These are phyloP conservation scores for Lineus longissimus DNA, from an alignment of 1,140 invertebrate genomes.

Conservation along the genomic window DNA sequence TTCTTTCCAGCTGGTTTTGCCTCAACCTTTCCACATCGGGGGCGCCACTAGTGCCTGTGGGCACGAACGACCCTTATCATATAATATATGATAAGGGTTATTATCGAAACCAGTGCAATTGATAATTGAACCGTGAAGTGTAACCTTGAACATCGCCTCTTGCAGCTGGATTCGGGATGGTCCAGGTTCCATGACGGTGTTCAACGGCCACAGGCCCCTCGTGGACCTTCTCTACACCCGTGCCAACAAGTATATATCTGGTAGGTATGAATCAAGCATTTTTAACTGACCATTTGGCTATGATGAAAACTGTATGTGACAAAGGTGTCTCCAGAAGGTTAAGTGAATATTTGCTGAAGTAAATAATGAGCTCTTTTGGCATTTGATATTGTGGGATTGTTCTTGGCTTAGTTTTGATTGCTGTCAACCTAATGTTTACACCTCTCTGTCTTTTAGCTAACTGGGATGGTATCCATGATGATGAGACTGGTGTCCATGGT, in stretches of 20 bases:
- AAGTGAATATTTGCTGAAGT: not conserved
- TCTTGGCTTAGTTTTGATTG: not conserved
- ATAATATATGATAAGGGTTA: too few relatives aligned
- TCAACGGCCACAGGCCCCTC: conserved; percentile 31
- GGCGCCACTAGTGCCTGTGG: too few relatives aligned
- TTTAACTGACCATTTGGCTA: not conserved
- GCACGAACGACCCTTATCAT: too few relatives aligned
- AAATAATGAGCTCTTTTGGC: not conserved
- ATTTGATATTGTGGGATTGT: not conserved
- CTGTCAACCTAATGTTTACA: not conserved
- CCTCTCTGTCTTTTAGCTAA: conserved; percentile 21
- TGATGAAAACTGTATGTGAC: not conserved
- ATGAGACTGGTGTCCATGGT: conserved; percentile 32
- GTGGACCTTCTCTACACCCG: conserved; percentile 24
- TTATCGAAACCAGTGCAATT: too few relatives aligned
- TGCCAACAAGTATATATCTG: conserved; percentile 29
- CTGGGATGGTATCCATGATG: conserved; percentile 35
- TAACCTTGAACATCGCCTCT: too few relatives aligned
- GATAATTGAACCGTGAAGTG: too few relatives aligned
- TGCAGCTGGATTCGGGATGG: conserved; percentile 31
- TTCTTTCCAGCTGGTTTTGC: too few relatives aligned
- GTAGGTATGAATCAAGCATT: conserved; percentile 12
- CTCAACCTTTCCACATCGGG: too few relatives aligned
- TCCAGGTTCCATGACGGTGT: conserved; percentile 23
- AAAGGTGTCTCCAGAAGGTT: not conserved